Evolutionary conservation across 2,888 invertebrate genomes (phyloP), one percentile per base, ranked within the genome.

Genomic region (Stenurella melanura): DNA sequence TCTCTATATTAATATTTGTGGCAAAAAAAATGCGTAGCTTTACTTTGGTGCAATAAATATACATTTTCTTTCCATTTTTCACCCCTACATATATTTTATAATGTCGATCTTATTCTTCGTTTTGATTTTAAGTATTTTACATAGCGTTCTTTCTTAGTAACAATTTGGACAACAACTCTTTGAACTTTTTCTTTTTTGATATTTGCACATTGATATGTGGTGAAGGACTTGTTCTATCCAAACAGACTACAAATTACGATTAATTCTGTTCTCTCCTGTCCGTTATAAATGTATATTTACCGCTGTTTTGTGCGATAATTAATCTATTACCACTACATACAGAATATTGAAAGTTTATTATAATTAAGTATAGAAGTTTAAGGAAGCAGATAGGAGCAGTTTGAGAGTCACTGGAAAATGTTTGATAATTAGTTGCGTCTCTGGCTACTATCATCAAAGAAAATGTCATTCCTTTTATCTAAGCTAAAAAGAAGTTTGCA

Each of bases 261-360:
- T 6, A 34, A 34, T 34, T 34, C 7, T 7, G 5, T 34, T 34
- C 30, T 6, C 30, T 7, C 30, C 0, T 34, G 5, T 34, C 26
- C 10, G n/a, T 2, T 56, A 26, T 67, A 42, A 58, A 70, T 50
- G 70, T 42, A 42, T 60, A 70, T 57, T 34, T 34, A 15, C 18
- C 0, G 12, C 38, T n/a, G 0, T 38, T 70, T 61, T 70, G 70
- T 70, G 70, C 70, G 70, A 70, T 70, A 10, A 19, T 38, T 0
- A 19, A 6, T 18, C 18, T 64, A 19, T 21, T 26, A 30, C 7
- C 58, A 21, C 42, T 60, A 26, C n/a, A 57, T 57, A 58, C 56
- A 30, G 57, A 58, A 69, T 69, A 58, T 19, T 64, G 34, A 67
- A 56, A 26, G 26, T 54, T 15, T 50, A 21, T 12, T n/a, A 18